Conservation (phyloP, 2,888 invertebrate genomes). For the Odontothrips loti region DNA sequence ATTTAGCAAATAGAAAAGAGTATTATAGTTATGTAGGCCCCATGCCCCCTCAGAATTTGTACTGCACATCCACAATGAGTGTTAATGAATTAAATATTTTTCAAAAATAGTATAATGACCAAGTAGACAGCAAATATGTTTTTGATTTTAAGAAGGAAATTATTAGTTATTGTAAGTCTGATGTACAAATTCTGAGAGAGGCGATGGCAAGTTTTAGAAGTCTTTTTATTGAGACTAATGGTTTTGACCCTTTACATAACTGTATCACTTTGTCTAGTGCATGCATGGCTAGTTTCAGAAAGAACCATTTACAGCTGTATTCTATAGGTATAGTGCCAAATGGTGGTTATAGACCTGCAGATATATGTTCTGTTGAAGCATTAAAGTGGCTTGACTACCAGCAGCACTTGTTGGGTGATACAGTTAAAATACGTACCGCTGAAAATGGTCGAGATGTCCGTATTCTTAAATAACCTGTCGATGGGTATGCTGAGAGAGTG, state of each 20-base stretch:
- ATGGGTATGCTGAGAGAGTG: neutral
- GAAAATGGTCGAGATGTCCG: neutral
- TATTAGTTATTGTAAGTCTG: neutral
- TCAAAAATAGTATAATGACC: neutral
- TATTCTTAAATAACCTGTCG: neutral
- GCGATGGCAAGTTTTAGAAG: neutral
- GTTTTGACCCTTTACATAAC: neutral
- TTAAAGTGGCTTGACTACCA: neutral
- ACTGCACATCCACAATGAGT: neutral
- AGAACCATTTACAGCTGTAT: neutral
- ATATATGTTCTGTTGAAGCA: neutral
- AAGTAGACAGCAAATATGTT: too few relatives aligned
- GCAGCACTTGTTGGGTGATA: neutral
- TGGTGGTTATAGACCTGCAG: neutral
- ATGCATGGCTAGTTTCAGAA: neutral
- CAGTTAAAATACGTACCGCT: neutral
- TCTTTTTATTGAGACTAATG: neutral
- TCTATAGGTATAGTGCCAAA: neutral
- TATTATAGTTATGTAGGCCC: neutral
- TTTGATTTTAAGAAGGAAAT: too few relatives aligned
- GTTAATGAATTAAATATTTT: neutral
- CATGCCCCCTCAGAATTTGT: neutral
- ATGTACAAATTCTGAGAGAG: neutral
- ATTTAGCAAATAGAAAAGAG: neutral
- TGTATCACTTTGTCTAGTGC: neutral